Evolutionary conservation across 2,888 invertebrate species (phyloP), one percentile per base, ranked within the genome.

Genomic region (Andrena minutula): DNA sequence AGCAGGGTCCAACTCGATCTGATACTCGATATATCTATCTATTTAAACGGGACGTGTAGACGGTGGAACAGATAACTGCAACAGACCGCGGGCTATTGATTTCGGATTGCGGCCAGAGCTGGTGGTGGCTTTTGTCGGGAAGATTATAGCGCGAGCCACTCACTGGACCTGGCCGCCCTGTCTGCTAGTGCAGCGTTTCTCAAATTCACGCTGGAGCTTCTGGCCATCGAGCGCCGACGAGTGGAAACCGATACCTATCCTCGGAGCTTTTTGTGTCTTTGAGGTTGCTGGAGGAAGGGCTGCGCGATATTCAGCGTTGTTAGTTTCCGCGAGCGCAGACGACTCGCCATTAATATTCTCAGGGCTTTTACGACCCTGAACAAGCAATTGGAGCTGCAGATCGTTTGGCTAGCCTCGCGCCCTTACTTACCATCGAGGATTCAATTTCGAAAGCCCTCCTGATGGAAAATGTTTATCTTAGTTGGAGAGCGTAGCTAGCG

Each of bases 41-140:
- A 79, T 83, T 76, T 86, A 69, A 69, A 83, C 61, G 41, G 64
- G 68, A 60, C 58, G 72, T 53, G 28, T 58, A 78, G 30, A 20
- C 66, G 47, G 58, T 76, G 88, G 86, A 89, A 88, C 86, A 80
- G 89, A 91, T 87, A 87, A 79, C 86, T 83, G 86, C 84, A 90
- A 89, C 91, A 89, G 89, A 88, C 90, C 91, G 83, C 90, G 78
- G 88, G 89, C 89, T 92, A 92, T 92, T 91, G 91, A 91, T 92
- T 92, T 92, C 89, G 90, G 88, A 90, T 90, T 91, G 90, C 84
- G 88, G 88, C 75, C 81, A 83, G 80, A 76, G 86, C 87, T 79
- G 86, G 84, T 79, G 86, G 84, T 84, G 84, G 90, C 90, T 90
- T 91, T 91, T 89, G 88, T 89, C 79, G 88, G 82, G 86, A 86